Evolutionary conservation across 2,797 vertebrate species (phyloP), one percentile per base, ranked within the genome.

Genomic region (Rachycentron canadum): DNA sequence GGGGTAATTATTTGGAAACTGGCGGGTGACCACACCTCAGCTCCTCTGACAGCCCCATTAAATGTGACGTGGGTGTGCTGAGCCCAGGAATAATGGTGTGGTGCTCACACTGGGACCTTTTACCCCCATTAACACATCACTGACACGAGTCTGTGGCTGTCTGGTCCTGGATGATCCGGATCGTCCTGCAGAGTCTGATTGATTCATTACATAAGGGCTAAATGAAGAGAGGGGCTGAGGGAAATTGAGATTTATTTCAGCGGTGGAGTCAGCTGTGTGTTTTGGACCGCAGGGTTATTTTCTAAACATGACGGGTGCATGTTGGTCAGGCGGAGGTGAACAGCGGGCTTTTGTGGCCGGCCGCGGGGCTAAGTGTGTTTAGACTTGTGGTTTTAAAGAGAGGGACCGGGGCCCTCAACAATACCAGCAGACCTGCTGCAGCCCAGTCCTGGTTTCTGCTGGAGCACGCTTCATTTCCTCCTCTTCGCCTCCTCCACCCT

Each of bases 231-330:
- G 90, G 74, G 92, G 80, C 78, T 41, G 81, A 83, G 87, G 93
- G 91, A 93, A 94, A 92, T 91, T 86, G 90, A 93, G 90, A 92
- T 94, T 91, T 92, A 90, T 93, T 93, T 89, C 93, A 87, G 92
- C 47, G 89, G 88, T 92, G 88, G 73, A 77, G 83, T 52, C 50
- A 81, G 60, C 83, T 94, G 93, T 94, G 88, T 91, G 91, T 78
- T 91, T 94, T 94, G 93, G 93, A 95, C 89, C 87, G 60, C 81
- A 79, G 73, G 56, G 40, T 76, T 90, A 79, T 92, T 94, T 93
- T 93, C 89, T 93, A 91, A 94, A 94, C 91, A 92, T 78, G 88
- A 63, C 74, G 81, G 91, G 66, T 81, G 88, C 79, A 74, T 89
- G 93, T 91, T 88, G 90, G 92, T 93, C 90, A 91, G 90, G 72